A percentile compares a stretch with the other conserved stretches of the same genome.
Evolutionary conservation across 2,888 invertebrate species (phyloP).

Genomic region (Himalopsyche tibetana): DNA sequence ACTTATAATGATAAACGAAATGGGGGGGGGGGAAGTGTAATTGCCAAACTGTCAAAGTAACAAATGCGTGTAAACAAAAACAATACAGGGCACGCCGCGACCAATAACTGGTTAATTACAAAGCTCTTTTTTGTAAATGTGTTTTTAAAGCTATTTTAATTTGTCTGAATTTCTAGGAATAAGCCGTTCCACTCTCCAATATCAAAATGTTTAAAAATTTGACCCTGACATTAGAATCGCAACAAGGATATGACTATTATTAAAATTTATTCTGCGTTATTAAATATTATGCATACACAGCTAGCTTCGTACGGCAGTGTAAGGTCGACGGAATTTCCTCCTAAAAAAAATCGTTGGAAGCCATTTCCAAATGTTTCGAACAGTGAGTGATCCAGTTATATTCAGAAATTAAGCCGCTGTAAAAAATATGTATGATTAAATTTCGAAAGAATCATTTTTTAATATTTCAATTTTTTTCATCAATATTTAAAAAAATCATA

Average conservation of each 20-base stretch:
- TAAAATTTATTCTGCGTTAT: conserved; percentile 30
- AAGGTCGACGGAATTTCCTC: not conserved
- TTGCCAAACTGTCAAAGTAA: too few relatives aligned
- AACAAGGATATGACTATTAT: conserved; percentile 34
- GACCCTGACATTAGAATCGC: conserved; percentile 31
- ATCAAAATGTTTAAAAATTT: not conserved
- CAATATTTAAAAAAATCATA: too few relatives aligned
- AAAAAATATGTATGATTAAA: too few relatives aligned
- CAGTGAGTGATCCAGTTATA: conserved; percentile 24
- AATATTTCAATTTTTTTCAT: too few relatives aligned
- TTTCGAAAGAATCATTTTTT: too few relatives aligned
- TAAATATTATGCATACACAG: conserved; percentile 21
- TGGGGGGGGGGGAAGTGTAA: too few relatives aligned
- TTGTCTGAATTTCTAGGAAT: conserved; percentile 9
- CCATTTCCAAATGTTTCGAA: not conserved
- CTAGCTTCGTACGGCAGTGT: conserved; percentile 12
- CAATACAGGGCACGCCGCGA: not conserved
- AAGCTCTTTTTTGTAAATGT: not conserved
- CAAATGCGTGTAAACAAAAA: too few relatives aligned
- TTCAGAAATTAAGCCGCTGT: not conserved
- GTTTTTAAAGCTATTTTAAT: conserved; percentile 1
- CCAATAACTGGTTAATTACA: not conserved
- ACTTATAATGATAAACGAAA: too few relatives aligned
- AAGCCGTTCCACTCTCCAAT: conserved; percentile 18
- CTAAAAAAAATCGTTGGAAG: not conserved